phyloP scores from a whole-genome alignment of 2,797 vertebrate species.

The Stomatorhinus walkeri region DNA sequence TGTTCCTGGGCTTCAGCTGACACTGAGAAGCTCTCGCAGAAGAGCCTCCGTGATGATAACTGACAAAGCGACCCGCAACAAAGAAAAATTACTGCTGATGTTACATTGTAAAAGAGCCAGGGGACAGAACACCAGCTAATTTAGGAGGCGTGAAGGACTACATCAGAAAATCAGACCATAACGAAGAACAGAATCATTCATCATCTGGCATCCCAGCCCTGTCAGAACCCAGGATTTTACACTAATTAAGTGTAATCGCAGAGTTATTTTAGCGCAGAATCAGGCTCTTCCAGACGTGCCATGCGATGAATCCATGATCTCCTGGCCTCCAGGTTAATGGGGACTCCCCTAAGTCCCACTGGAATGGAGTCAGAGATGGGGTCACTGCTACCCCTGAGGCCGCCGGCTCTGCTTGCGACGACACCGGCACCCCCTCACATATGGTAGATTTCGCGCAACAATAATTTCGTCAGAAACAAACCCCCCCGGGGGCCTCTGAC shows the following conservation, averaged over 20 bases:
- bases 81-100: conserved; percentile 33
- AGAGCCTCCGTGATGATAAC: not conserved
- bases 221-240: conserved; percentile 30
- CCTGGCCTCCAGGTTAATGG: conserved; percentile 44
- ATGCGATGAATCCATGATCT: conserved; percentile 26
- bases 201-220: conserved; percentile 35
- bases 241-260: conserved; percentile 43
- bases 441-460: conserved; percentile 18
- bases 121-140: not conserved
- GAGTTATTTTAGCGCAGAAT: conserved; percentile 34
- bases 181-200: not conserved
- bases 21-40: not conserved
- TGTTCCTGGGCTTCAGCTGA: not conserved
- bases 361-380: conserved; percentile 20
- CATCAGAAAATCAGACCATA: not conserved
- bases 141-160: not conserved
- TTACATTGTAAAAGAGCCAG: conserved; percentile 3
- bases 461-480: not conserved
- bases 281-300: conserved; percentile 46
- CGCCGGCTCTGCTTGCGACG: not conserved
- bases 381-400: not conserved
- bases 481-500: conserved; percentile 16
- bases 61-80: conserved; percentile 29
- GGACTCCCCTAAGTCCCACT: conserved; percentile 43
- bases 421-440: not conserved